phyloP scores from a whole-genome alignment of 2,113 vertebrate genomes.

The Pygoscelis adeliae region DNA sequence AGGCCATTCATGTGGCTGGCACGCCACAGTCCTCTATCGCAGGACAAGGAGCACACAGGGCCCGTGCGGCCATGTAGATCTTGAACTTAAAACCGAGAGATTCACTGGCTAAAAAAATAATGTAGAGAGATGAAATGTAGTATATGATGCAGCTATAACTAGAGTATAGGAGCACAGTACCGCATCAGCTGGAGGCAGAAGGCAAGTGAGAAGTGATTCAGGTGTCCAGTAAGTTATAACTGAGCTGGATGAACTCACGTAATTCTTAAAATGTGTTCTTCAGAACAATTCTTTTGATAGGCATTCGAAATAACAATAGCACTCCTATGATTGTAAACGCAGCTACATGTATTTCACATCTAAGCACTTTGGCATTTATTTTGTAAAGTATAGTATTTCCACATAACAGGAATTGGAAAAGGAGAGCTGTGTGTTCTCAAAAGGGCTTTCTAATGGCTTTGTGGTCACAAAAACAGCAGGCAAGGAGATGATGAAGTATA shows the following conservation, averaged over 20 bases:
- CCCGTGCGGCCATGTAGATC: background rate
- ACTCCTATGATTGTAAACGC: background rate
- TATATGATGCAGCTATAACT: background rate
- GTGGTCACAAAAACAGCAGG: background rate
- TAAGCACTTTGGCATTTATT: background rate
- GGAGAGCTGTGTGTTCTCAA: background rate
- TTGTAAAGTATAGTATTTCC: background rate
- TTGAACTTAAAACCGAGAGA: background rate
- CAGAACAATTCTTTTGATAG: background rate
- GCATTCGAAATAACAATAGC: background rate
- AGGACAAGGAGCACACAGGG: background rate
- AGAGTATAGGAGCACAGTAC: background rate
- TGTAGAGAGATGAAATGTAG: background rate
- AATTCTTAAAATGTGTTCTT: background rate
- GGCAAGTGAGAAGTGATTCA: background rate
- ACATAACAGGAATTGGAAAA: background rate
- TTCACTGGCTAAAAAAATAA: background rate
- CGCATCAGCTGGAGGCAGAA: background rate
- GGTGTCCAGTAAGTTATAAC: background rate
- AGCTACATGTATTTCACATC: rapidly evolving
- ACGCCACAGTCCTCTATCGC: too few relatives aligned
- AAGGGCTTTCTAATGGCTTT: background rate
- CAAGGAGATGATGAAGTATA: background rate
- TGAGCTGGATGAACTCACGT: background rate
- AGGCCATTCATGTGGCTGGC: background rate